These are phyloP conservation scores for Archocentrus centrarchus DNA, from an alignment of 2,113 vertebrate species.

Conservation along the genomic window DNA sequence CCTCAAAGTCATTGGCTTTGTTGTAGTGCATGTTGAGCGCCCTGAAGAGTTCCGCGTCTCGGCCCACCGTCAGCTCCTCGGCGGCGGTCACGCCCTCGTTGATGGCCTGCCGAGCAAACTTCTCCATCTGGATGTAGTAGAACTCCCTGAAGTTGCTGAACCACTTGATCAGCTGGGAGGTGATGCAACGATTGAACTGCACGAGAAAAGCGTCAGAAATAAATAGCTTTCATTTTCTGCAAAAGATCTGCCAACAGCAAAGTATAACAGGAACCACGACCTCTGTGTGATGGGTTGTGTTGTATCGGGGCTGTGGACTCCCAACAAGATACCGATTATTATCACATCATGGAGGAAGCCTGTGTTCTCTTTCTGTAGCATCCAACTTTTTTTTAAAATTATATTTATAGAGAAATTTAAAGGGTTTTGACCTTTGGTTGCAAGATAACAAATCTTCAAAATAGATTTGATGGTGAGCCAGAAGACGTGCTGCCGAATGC, in stretches of 20 bases:
- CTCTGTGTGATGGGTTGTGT: no score
- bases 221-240: neutral
- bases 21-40: conserved; percentile 99
- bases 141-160: conserved; percentile 99
- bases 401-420: neutral
- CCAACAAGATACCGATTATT: no score
- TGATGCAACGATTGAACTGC: conserved; percentile 99
- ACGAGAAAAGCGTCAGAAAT: conserved; percentile 14
- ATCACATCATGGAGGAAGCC: no score
- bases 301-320: neutral
- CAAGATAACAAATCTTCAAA: neutral
- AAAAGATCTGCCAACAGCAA: neutral
- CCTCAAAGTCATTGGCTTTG: conserved; percentile 99
- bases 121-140: conserved; percentile 99
- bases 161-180: conserved; percentile 99
- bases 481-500: neutral
- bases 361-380: no score
- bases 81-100: conserved; percentile 93
- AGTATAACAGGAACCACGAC: no score
- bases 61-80: conserved; percentile 93
- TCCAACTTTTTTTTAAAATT: no score
- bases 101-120: conserved; percentile 97
- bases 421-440: neutral
- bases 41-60: conserved; percentile 96
- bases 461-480: neutral